Evolutionary conservation across 2,797 vertebrate species (phyloP).

Genomic region (Momotus momota): DNA sequence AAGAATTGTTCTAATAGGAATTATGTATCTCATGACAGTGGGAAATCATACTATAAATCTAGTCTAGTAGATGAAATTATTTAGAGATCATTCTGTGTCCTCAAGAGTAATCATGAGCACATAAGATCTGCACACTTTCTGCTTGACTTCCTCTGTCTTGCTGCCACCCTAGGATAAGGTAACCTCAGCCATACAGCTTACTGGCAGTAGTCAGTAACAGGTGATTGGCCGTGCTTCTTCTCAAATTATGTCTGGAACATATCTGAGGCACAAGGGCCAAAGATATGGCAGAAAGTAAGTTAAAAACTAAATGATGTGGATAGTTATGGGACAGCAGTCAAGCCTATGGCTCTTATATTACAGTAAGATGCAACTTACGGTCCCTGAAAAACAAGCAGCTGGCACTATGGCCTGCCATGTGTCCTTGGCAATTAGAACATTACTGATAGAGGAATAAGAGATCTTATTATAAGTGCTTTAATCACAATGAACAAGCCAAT

Average conservation of each 20-base stretch:
- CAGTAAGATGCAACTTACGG: not conserved
- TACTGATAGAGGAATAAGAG: constrained; percentile 26
- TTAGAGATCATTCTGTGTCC: not conserved
- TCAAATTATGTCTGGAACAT: not conserved
- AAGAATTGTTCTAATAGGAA: not conserved
- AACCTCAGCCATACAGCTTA: not conserved
- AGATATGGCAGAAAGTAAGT: not conserved
- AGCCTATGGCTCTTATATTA: not conserved
- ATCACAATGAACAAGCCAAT: not conserved
- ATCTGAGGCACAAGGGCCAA: not conserved
- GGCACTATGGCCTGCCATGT: not conserved
- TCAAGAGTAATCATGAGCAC: not conserved
- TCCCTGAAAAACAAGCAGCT: not conserved
- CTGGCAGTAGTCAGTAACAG: not conserved
- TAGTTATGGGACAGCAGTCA: not conserved
- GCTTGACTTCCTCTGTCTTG: not conserved
- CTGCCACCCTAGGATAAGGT: not conserved
- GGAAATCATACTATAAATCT: not conserved
- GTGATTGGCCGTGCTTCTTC: not conserved
- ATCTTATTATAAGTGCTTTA: not conserved
- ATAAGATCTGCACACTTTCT: not conserved
- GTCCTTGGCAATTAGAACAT: not conserved
- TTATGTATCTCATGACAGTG: not conserved
- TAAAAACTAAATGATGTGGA: not conserved
- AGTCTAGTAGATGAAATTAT: not conserved